phyloP scores from a whole-genome alignment of 2,797 vertebrate genomes.

The Hydrolagus colliei region DNA sequence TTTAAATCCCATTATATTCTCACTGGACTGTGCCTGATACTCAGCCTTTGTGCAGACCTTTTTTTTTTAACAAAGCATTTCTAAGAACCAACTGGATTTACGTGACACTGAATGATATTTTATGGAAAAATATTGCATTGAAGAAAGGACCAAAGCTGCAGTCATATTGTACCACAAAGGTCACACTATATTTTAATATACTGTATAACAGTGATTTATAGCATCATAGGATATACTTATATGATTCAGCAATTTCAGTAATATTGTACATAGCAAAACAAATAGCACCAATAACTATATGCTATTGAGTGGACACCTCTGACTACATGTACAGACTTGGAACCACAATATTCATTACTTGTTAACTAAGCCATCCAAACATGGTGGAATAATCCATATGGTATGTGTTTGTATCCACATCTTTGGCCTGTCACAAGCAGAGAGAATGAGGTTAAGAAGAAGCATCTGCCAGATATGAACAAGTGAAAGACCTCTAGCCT shows the following conservation, averaged over 20 bases:
- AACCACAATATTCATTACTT: neutral
- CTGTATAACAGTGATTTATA: neutral
- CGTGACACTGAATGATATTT: neutral
- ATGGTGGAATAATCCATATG: neutral
- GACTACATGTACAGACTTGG: neutral
- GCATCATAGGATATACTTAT: neutral
- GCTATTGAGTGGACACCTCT: neutral
- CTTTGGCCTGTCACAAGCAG: neutral
- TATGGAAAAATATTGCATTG: neutral
- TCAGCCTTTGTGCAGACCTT: neutral
- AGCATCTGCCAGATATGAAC: neutral
- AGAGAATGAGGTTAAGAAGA: neutral
- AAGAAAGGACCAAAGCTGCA: neutral
- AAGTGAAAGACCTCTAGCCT: neutral
- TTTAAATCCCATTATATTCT: neutral
- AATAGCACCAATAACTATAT: neutral
- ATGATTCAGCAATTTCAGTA: neutral
- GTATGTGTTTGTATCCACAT: neutral
- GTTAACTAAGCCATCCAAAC: neutral
- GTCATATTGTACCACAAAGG: neutral
- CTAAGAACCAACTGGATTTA: neutral
- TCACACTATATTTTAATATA: neutral
- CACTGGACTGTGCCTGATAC: neutral
- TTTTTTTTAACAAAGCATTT: neutral
- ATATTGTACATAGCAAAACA: neutral